Percentiles rank a stretch among this genome's conserved stretches.
Evolutionary conservation across 2,113 vertebrate species (phyloP).

Genomic region (Mustelus asterias): DNA sequence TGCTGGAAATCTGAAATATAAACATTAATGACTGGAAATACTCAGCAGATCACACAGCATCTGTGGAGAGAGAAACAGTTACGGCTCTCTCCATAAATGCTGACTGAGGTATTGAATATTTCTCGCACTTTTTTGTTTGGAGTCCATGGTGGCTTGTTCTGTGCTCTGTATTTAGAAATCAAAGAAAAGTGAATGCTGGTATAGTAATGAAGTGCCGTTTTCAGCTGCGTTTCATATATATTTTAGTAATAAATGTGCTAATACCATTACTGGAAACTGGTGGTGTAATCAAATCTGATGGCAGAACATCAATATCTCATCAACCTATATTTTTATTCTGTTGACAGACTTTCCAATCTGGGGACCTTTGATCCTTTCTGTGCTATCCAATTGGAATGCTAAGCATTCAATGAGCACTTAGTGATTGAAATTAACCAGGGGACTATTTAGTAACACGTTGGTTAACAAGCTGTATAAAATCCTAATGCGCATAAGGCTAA

Average conservation of each 20-base stretch:
- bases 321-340: constrained; percentile 11
- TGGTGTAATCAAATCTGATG: not conserved
- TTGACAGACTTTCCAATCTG: not conserved
- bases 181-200: not conserved
- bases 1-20: not conserved
- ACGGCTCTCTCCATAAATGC: not conserved
- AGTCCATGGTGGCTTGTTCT: not conserved
- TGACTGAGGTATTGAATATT: not conserved
- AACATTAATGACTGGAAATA: not conserved
- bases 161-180: not conserved
- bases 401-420: not conserved
- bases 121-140: not conserved
- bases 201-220: not conserved
- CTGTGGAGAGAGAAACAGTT: not conserved
- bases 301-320: constrained; percentile 22
- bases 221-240: not conserved
- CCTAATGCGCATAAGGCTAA: not conserved
- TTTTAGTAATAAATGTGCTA: not conserved
- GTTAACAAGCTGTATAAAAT: not conserved
- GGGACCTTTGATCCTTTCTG: not conserved
- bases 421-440: not conserved
- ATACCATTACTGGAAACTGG: not conserved
- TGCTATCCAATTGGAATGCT: not conserved
- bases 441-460: not conserved
- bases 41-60: not conserved